phyloP scores from a whole-genome alignment of 92 coral and sea anemone genomes.

The Zoanthus sociatus region DNA sequence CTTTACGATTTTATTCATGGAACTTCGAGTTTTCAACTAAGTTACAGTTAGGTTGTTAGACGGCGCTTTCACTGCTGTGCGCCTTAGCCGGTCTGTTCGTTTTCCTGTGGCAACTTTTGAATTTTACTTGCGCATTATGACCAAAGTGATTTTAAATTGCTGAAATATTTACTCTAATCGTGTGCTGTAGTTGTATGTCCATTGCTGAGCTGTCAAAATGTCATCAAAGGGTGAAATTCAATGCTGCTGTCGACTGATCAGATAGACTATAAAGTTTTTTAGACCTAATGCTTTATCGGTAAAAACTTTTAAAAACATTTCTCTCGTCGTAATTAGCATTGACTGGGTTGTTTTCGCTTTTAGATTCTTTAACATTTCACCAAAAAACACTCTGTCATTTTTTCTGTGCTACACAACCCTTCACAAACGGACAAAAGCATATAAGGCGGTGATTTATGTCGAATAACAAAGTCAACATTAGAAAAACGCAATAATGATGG shows the following conservation, averaged over 20 bases:
- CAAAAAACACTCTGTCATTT: conserved; percentile 18
- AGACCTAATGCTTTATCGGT: neutral
- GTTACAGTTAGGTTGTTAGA: too few species aligned
- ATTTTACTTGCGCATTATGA: conserved; percentile 32
- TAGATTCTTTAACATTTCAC: neutral
- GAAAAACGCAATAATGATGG: conserved; percentile 14
- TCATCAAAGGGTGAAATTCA: conserved; percentile 35
- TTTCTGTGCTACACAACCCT: conserved; percentile 17
- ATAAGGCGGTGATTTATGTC: conserved; percentile 25
- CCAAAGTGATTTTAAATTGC: conserved; percentile 25
- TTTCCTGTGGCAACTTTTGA: conserved; percentile 30
- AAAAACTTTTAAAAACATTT: neutral
- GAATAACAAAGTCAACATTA: conserved; percentile 37
- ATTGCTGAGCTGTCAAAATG: conserved; percentile 30
- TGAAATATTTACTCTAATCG: conserved; percentile 24
- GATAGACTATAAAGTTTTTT: neutral
- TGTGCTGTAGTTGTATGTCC: conserved; percentile 2
- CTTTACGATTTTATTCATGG: too few species aligned
- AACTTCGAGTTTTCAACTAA: too few species aligned
- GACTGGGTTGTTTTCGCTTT: neutral
- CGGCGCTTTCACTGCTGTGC: too few species aligned
- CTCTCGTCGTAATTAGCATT: neutral
- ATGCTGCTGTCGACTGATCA: neutral
- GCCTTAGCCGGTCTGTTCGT: neutral
- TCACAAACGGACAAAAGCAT: conserved; percentile 16